These are phyloP conservation scores for Otolemur crassicaudatus DNA, from an alignment of 2,797 vertebrate species.

Conservation along the genomic window DNA sequence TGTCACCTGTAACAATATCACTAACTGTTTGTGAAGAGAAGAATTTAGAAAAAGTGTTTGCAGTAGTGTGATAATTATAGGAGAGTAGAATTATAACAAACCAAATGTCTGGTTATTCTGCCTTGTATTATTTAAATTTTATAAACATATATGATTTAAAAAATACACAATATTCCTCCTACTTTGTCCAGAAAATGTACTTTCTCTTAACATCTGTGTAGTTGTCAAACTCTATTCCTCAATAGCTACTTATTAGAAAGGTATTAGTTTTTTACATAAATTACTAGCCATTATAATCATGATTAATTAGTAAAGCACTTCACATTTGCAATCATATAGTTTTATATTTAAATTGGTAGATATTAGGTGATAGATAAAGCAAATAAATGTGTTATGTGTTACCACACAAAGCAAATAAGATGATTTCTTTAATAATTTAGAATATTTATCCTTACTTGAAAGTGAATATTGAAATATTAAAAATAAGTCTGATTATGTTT, in stretches of 20 bases:
- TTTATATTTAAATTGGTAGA: neutral
- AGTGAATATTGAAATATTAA: constrained; percentile 35
- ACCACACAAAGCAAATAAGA: neutral
- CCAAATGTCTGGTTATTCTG: neutral
- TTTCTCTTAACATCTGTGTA: constrained; percentile 42
- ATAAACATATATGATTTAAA: neutral
- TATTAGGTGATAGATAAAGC: neutral
- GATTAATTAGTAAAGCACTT: constrained; percentile 39
- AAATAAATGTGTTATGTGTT: neutral
- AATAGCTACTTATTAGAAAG: neutral
- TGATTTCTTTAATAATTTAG: neutral
- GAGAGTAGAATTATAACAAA: neutral
- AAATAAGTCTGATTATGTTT: neutral
- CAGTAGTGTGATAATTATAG: neutral
- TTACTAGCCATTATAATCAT: constrained; percentile 19
- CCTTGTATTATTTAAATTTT: constrained; percentile 9
- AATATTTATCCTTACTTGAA: neutral
- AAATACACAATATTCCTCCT: neutral
- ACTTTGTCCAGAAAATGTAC: neutral
- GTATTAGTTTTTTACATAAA: constrained; percentile 8
- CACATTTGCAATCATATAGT: neutral
- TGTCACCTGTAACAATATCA: neutral
- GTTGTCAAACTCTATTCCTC: constrained; percentile 21
- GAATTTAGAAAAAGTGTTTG: neutral
- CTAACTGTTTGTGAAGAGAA: neutral